Conservation (phyloP, 2,113 vertebrate genomes). For the Nycticebus coucang region DNA sequence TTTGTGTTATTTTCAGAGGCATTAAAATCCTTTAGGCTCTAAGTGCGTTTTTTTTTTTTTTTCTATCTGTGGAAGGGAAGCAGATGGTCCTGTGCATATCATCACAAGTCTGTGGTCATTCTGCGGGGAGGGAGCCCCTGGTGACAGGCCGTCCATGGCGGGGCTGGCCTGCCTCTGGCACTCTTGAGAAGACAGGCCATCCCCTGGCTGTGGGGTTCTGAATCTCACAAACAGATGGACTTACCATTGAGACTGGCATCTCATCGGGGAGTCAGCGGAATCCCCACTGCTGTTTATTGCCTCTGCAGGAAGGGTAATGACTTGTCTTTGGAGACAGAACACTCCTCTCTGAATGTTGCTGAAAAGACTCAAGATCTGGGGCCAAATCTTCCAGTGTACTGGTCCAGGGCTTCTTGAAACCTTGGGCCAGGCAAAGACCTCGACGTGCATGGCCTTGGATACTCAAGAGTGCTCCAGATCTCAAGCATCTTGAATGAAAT, state of each 20-base stretch:
- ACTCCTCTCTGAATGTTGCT: not conserved
- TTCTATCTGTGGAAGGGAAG: not conserved
- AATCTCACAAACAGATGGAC: not conserved
- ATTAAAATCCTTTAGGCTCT: not conserved
- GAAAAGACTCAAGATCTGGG: accelerated
- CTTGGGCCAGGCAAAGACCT: not conserved
- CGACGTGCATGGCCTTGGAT: not conserved
- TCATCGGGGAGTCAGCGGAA: not conserved
- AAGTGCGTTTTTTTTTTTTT: not conserved
- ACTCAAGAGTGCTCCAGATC: not conserved
- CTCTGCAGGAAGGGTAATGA: not conserved
- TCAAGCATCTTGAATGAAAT: not conserved
- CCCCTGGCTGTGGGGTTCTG: not conserved
- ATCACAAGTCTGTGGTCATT: not conserved
- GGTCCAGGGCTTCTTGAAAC: too few relatives aligned
- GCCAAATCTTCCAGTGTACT: not conserved
- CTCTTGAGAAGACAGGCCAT: not conserved
- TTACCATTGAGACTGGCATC: not conserved
- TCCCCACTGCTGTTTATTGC: not conserved
- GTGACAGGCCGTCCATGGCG: accelerated
- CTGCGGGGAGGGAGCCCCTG: not conserved
- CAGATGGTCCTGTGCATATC: accelerated
- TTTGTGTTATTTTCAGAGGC: constrained; percentile 6
- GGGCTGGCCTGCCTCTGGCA: not conserved
- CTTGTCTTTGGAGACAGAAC: not conserved